Evolutionary conservation across 2,888 invertebrate species (phyloP).

Genomic region (Gisinianus flammeolus): DNA sequence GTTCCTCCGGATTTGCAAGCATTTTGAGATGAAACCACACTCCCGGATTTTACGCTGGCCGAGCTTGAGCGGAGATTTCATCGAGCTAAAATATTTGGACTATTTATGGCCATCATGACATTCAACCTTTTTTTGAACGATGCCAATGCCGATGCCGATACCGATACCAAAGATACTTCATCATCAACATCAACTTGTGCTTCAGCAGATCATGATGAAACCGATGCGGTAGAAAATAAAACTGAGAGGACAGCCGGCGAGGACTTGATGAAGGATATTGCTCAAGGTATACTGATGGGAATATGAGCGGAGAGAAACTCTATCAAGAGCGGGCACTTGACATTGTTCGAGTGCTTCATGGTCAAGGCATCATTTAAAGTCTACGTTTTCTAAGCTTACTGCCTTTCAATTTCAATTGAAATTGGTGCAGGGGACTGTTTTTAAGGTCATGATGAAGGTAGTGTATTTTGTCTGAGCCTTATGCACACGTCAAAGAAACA

Average conservation of each 20-base stretch:
- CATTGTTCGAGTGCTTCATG: background rate
- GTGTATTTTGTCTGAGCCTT: background rate
- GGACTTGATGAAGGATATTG: background rate
- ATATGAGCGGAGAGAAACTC: background rate
- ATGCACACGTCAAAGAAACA: background rate
- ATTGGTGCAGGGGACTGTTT: no score
- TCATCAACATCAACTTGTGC: no score
- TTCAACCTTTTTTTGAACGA: background rate
- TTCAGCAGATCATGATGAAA: no score
- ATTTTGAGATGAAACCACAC: background rate
- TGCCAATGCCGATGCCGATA: no score
- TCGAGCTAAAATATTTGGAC: background rate
- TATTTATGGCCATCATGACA: background rate
- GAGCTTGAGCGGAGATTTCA: no score
- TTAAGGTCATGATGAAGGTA: no score
- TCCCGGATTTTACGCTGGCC: background rate
- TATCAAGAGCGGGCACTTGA: background rate
- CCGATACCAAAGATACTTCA: no score
- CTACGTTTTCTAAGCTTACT: background rate
- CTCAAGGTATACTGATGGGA: background rate
- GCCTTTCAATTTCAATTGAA: no score
- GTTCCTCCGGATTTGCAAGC: slow-evolving; percentile 17
- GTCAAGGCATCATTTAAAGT: background rate
- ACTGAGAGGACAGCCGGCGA: background rate
- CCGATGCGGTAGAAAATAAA: background rate